Evolutionary conservation across 2,797 vertebrate genomes (phyloP).

Genomic region (Cebuella pygmaea): DNA sequence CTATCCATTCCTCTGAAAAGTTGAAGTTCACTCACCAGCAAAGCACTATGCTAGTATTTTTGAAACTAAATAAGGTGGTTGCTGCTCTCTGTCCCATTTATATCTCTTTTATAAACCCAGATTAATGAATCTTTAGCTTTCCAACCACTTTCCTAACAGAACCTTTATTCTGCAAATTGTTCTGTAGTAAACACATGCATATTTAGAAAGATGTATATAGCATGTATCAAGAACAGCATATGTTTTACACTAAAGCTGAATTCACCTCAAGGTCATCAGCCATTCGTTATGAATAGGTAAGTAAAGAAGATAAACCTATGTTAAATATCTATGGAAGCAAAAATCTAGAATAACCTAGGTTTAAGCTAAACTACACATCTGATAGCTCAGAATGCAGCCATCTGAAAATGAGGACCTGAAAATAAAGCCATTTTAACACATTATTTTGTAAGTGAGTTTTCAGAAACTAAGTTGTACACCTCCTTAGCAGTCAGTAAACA

Average conservation of each 20-base stretch:
- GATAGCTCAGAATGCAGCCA: background rate
- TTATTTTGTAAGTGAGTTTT: background rate
- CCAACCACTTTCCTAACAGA: background rate
- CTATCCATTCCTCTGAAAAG: background rate
- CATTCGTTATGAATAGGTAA: background rate
- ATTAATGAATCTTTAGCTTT: background rate
- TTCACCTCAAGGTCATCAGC: background rate
- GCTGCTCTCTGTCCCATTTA: background rate
- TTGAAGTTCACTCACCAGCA: background rate
- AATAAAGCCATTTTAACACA: background rate
- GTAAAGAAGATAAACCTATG: background rate
- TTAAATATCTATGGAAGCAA: background rate
- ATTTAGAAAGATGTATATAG: background rate
- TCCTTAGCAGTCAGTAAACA: background rate
- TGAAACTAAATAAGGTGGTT: background rate
- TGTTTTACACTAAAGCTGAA: background rate
- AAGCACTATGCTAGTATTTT: background rate
- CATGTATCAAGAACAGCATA: background rate
- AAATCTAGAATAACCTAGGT: background rate
- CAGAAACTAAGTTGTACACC: background rate
- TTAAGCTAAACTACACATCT: background rate
- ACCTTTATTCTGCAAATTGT: background rate
- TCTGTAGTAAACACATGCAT: background rate
- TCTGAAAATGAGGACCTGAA: background rate
- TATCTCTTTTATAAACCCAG: background rate